These are phyloP conservation scores for Rugalucina vietnamica DNA, from an alignment of 2,888 invertebrate species.

Conservation along the genomic window DNA sequence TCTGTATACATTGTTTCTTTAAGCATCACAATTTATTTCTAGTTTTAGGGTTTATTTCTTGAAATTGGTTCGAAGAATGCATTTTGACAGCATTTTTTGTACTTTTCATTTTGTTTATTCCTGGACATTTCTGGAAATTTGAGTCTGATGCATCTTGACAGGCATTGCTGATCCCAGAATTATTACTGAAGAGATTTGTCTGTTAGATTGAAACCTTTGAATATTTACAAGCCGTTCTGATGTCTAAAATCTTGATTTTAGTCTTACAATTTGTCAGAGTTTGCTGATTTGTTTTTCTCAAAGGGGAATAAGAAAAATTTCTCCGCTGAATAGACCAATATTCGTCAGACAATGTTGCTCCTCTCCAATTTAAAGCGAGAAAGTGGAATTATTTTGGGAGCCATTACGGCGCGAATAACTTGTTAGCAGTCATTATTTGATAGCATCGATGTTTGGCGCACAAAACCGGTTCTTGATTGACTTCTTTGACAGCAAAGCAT, in stretches of 20 bases:
- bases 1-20: no score
- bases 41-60: no score
- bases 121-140: no score
- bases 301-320: neutral
- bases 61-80: no score
- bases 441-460: conserved; percentile 1
- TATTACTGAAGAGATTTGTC: neutral
- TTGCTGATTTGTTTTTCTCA: neutral
- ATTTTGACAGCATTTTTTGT: no score
- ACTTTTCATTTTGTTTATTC: no score
- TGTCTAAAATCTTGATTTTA: neutral
- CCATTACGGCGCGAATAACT: conserved; percentile 10
- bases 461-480: conserved; percentile 12
- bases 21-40: no score
- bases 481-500: conserved; percentile 7
- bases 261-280: neutral
- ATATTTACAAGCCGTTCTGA: neutral
- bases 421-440: conserved; percentile 11
- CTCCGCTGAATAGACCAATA: neutral
- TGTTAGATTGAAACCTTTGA: neutral
- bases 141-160: neutral
- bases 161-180: neutral
- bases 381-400: conserved; percentile 12
- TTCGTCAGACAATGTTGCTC: conserved; percentile 12
- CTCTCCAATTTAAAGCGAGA: conserved; percentile 10